phyloP scores from a whole-genome alignment of 2,113 vertebrate genomes.

The Rhabdornis inornatus region DNA sequence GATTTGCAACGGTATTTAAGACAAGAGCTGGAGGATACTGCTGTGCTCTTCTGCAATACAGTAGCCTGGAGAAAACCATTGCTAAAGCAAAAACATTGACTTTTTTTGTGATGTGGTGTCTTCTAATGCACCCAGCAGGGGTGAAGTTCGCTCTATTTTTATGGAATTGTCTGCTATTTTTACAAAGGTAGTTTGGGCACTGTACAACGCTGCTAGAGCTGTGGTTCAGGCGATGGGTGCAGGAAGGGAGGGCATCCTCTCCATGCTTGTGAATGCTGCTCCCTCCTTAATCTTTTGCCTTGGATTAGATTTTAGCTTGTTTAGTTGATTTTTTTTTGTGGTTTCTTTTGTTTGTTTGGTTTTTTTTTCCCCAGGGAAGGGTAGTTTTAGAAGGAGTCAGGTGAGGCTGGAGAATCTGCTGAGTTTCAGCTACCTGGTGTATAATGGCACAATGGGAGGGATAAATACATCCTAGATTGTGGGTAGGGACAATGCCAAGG shows the following conservation, averaged over 20 bases:
- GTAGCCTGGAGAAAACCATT: conserved; percentile 6
- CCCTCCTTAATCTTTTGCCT: not conserved
- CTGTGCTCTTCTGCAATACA: not conserved
- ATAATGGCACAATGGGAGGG: not conserved
- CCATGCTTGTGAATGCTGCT: not conserved
- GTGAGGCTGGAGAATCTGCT: not conserved
- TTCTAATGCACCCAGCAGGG: conserved; percentile 20
- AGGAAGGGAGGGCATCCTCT: not conserved
- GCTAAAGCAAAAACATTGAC: conserved; percentile 26
- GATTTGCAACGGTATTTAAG: conserved; percentile 57
- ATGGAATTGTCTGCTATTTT: conserved; percentile 30
- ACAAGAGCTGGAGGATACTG: conserved; percentile 23
- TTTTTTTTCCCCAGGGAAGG: not conserved
- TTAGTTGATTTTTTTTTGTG: not conserved
- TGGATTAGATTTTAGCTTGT: not conserved
- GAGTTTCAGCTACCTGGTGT: not conserved
- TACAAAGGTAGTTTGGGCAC: not conserved
- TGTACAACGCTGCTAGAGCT: not conserved
- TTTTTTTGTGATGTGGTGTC: conserved; percentile 20
- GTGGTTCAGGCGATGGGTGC: not conserved
- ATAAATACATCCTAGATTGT: not conserved
- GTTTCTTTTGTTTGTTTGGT: not conserved
- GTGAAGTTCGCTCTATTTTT: conserved; percentile 40
- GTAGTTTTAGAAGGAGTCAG: not conserved
- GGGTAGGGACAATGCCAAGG: not conserved